These are phyloP conservation scores for Zoanthus solanderi DNA, from an alignment of 92 coral and sea anemone genomes.

Conservation along the genomic window DNA sequence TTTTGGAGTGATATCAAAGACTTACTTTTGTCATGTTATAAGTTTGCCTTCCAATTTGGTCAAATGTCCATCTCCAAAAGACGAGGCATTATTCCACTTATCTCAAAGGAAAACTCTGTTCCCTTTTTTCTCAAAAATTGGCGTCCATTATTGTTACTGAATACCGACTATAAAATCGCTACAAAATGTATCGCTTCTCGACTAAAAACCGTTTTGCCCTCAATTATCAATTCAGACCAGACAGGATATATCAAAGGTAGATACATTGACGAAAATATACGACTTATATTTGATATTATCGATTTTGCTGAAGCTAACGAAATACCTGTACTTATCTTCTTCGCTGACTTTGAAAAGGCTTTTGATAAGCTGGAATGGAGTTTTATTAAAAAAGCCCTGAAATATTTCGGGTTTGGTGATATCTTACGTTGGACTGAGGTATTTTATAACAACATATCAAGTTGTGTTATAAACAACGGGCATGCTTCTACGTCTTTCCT, in stretches of 20 bases:
- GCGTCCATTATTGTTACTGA: neutral
- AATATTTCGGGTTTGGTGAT: conserved; percentile 4
- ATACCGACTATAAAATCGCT: neutral
- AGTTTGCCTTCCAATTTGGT: no score
- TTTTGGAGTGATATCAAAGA: no score
- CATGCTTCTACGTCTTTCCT: neutral
- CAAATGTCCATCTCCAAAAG: neutral
- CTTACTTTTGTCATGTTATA: no score
- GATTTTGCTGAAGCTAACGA: no score
- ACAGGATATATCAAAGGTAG: neutral
- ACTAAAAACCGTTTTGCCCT: neutral
- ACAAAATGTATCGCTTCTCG: neutral
- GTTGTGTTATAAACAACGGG: neutral
- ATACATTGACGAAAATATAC: no score
- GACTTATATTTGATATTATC: no score
- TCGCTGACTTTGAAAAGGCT: no score
- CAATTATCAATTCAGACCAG: neutral
- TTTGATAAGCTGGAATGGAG: neutral
- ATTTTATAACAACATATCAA: neutral
- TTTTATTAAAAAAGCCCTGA: conserved; percentile 1
- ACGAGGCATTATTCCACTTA: neutral
- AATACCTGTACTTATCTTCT: no score
- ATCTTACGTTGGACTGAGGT: conserved; percentile 3
- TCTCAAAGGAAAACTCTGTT: neutral
- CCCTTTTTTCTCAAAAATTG: neutral